Evolutionary conservation across 2,113 vertebrate genomes (phyloP).

Genomic region (Psophia crepitans): DNA sequence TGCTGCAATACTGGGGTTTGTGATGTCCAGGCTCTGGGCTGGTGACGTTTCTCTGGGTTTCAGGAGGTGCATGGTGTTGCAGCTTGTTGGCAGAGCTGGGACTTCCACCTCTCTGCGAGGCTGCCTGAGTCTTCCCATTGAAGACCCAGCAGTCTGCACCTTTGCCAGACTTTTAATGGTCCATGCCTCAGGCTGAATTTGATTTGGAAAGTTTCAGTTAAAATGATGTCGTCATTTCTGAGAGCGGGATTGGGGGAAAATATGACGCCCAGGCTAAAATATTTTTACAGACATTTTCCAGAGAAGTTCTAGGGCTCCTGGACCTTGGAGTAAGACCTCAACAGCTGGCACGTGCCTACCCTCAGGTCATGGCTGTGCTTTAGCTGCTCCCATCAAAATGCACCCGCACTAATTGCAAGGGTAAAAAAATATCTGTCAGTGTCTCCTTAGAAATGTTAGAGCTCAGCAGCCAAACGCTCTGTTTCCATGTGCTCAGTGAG

Average conservation of each 20-base stretch:
- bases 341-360: not conserved
- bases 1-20: not conserved
- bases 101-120: not conserved
- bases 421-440: not conserved
- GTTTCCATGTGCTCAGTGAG: not conserved
- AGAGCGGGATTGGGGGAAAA: not conserved
- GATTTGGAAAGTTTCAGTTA: slow-evolving; percentile 24
- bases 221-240: not conserved
- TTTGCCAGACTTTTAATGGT: not conserved
- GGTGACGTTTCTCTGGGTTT: not conserved
- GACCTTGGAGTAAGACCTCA: not conserved
- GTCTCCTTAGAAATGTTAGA: not conserved
- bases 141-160: not conserved
- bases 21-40: not conserved
- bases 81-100: not conserved
- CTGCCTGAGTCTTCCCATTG: not conserved
- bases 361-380: not conserved
- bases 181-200: not conserved
- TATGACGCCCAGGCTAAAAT: not conserved
- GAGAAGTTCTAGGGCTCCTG: not conserved
- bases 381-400: not conserved
- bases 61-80: accelerated
- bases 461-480: not conserved
- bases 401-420: not conserved
- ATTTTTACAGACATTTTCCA: slow-evolving; percentile 4